Base-by-base conservation (phyloP, 2,113 vertebrate genomes). In the Cyphomyrus plagiostoma region DNA sequence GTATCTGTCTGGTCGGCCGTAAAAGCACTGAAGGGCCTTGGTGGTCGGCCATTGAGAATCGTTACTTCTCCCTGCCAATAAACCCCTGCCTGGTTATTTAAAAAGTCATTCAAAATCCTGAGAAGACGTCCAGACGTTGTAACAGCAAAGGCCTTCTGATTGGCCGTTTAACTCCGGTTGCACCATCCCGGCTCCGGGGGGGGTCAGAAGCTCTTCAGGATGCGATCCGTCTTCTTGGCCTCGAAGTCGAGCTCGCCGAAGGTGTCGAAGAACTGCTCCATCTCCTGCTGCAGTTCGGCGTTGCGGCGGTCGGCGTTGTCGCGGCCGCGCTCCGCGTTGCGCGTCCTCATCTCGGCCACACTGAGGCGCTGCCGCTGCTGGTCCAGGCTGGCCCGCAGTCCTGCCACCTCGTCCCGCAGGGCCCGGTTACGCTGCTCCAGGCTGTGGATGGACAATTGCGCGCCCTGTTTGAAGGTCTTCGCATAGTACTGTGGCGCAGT, bases 181-280 rank as follows among this genome's bases (percentile, higher is more conserved):
- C 3, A 7, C 30, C 13, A 4, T 77, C 3, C 10, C 10, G 45
- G n/a, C 30, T 0, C 4, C 35, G 19, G 42, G 23, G 35, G 15
- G 2, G 50, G 85, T 95, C 91, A 93, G 88, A 97, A 94, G 56
- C 93, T 95, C 90, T 92, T 93, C 83, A 93, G 92, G 9, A 91
- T 96, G 84, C 91, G 11, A 39, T 95, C 93, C 0, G 93, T 91
- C 87, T 96, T 95, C 92, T 94, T 96, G 62, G 93, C 94, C 91
- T 96, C 95, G 2, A 91, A 92, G 92, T 94, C 97, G 89, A 94
- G 94, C 90, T 96, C 95, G n/a, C 95, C 92, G 0, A 96, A 97
- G 80, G 95, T 96, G 92, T 96, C 93, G 13, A 97, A 97, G 92
- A 96, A 96, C 89, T 96, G 95, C 62, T 97, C 97, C 95, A 95